A percentile compares a stretch with the other conserved stretches of the same genome.
Conservation (phyloP, 2,797 vertebrate genomes). For the Hydrolagus colliei region DNA sequence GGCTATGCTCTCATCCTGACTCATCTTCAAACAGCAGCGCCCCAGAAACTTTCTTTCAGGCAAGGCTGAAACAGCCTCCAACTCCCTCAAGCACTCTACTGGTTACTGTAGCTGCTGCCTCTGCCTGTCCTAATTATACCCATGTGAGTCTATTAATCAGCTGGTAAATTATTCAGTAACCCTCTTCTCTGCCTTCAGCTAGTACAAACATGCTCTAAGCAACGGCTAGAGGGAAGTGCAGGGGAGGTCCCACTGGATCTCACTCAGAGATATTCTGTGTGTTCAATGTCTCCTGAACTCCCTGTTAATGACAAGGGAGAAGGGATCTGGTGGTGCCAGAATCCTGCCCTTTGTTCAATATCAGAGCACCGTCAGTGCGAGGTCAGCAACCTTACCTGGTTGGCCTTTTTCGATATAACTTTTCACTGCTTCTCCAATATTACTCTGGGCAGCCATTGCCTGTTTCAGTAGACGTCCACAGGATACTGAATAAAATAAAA, state of each 20-base stretch:
- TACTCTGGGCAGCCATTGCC: conserved; percentile 59
- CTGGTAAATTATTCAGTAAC: conserved; percentile 98
- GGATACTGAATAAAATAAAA: conserved; percentile 63
- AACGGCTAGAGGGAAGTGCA: conserved; percentile 53
- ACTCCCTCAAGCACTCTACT: conserved; percentile 95
- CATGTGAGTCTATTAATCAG: conserved; percentile 99
- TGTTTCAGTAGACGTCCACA: conserved; percentile 73
- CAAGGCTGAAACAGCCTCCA: conserved; percentile 62
- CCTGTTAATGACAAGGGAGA: conserved; percentile 45
- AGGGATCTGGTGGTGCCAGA: conserved; percentile 32
- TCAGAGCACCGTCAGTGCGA: conserved; percentile 48
- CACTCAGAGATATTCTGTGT: conserved; percentile 47
- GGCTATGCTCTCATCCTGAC: conserved; percentile 88
- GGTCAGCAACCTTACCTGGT: conserved; percentile 57
- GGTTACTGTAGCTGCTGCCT: conserved; percentile 89
- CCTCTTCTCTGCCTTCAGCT: conserved; percentile 78
- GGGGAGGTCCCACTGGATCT: conserved; percentile 66
- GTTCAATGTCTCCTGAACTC: conserved; percentile 42
- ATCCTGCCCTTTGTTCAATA: conserved; percentile 42
- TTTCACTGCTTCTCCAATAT: conserved; percentile 59
- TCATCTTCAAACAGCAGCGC: conserved; percentile 84
- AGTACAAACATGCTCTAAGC: conserved; percentile 71
- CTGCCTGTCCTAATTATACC: conserved; percentile 98
- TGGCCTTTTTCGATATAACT: conserved; percentile 58
- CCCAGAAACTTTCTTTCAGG: conserved; percentile 75